These are phyloP conservation scores for Psylliodes chrysocephalus DNA, from an alignment of 2,888 invertebrate species.

Conservation along the genomic window DNA sequence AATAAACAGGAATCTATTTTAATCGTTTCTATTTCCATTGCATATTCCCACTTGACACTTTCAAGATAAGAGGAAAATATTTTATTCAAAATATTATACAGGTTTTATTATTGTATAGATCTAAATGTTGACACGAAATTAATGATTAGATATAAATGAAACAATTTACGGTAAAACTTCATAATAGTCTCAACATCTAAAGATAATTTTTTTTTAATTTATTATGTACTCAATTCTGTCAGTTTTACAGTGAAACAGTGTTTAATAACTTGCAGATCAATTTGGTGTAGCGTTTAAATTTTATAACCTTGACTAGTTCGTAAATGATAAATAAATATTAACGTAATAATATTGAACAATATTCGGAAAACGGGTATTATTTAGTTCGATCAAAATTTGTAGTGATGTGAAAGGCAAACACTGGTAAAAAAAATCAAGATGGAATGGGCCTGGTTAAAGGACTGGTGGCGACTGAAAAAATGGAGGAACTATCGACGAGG, in stretches of 20 bases:
- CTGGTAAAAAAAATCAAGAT: conserved; percentile 59
- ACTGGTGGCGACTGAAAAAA: conserved; percentile 82
- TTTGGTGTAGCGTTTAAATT: conserved; percentile 22
- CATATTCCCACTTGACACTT: conserved; percentile 1
- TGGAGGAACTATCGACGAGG: conserved; percentile 71
- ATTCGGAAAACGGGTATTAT: conserved; percentile 33
- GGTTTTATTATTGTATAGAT: background rate
- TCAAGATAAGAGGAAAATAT: conserved; percentile 3
- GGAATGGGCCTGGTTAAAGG: conserved; percentile 85
- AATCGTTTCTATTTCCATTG: conserved; percentile 12
- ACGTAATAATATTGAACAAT: conserved; percentile 26
- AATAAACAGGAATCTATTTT: conserved; percentile 16
- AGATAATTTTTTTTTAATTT: conserved; percentile 27
- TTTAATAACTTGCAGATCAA: conserved; percentile 23
- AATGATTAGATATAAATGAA: conserved; percentile 8
- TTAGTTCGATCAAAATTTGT: conserved; percentile 18
- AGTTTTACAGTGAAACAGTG: conserved; percentile 24
- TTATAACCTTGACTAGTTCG: conserved; percentile 39
- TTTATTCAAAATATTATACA: background rate
- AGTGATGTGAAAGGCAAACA: conserved; percentile 9
- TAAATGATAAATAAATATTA: conserved; percentile 37
- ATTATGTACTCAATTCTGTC: conserved; percentile 8
- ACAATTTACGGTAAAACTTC: background rate
- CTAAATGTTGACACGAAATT: background rate
- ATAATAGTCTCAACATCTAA: background rate